Base-by-base conservation (phyloP, 2,113 vertebrate species). In the Semicossyphus pulcher region DNA sequence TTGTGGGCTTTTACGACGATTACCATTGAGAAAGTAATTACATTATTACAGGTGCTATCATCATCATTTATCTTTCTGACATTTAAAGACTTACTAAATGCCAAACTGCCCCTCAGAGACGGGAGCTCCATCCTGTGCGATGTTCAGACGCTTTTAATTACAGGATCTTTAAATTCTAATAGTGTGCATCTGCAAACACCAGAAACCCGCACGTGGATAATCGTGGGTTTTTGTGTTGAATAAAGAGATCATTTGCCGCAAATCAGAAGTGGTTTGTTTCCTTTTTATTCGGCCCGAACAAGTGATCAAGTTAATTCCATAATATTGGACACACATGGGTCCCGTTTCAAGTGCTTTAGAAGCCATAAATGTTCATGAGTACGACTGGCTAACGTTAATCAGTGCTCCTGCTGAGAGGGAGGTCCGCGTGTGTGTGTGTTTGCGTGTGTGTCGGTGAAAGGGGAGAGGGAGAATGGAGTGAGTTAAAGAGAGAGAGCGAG, bases 11-110 rank as follows among this genome's bases (percentile, higher is more conserved):
- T 6, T 44, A n/a, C 66, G 86, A 86, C 73, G 80, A 91, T 91
- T 88, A 91, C 86, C 85, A 89, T 83, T 68, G 83, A 81, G 78
- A 84, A 87, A 48, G 81, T 89, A 90, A 92, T 89, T 84, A 86
- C 81, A 80, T 91, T 88, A 91, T 90, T 81, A 86, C 84, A 84
- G 87, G 81, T 88, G 80, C 86, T 63, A 87, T 92, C 88, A 92
- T 92, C 88, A 91, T 93, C 89, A 90, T 92, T 93, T 89, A 86
- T 92, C 86, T 89, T 81, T 88, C 78, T 86, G 85, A 88, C 86
- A 89, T 89, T 86, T 80, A 67, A 84, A 88, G 81, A 90, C 85
- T 56, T 57, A 49, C 86, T 85, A 90, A 91, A 91, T 86, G 82
- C 86, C 90, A 90, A 80, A 86, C 28, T 63, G 80, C 67, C 88